These are phyloP conservation scores for Rafetus swinhoei DNA, from an alignment of 2,113 vertebrate species.

Conservation along the genomic window DNA sequence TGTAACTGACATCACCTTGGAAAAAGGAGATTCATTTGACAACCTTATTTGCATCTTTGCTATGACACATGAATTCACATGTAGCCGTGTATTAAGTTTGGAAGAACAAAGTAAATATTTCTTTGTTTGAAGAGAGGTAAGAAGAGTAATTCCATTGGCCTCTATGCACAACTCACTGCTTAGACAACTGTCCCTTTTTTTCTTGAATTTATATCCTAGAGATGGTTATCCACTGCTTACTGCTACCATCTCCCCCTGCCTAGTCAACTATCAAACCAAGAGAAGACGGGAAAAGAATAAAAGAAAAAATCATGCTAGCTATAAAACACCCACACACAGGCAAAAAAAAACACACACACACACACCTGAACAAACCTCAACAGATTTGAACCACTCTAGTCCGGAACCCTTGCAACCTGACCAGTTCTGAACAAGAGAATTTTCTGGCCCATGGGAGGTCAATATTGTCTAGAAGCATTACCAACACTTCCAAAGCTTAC, in stretches of 20 bases:
- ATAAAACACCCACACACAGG: not conserved
- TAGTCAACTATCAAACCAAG: not conserved
- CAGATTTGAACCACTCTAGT: too few relatives aligned
- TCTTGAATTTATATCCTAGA: not conserved
- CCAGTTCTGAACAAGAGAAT: too few relatives aligned
- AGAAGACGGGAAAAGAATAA: not conserved
- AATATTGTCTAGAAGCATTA: too few relatives aligned
- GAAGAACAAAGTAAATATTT: not conserved
- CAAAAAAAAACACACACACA: too few relatives aligned
- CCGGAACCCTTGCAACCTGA: too few relatives aligned
- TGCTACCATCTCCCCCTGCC: not conserved
- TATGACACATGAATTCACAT: not conserved
- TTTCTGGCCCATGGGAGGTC: too few relatives aligned
- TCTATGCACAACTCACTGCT: not conserved
- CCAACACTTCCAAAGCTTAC: too few relatives aligned
- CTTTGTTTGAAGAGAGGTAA: not conserved
- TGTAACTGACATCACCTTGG: not conserved
- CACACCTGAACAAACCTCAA: not conserved
- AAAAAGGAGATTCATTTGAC: not conserved
- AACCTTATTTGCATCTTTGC: not conserved
- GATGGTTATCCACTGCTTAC: not conserved
- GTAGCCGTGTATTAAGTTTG: not conserved
- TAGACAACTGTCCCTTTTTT: not conserved
- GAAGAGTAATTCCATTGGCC: not conserved
- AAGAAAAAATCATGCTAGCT: not conserved